Evolutionary conservation across 2,797 vertebrate genomes (phyloP).

Genomic region (Hirundo rustica): DNA sequence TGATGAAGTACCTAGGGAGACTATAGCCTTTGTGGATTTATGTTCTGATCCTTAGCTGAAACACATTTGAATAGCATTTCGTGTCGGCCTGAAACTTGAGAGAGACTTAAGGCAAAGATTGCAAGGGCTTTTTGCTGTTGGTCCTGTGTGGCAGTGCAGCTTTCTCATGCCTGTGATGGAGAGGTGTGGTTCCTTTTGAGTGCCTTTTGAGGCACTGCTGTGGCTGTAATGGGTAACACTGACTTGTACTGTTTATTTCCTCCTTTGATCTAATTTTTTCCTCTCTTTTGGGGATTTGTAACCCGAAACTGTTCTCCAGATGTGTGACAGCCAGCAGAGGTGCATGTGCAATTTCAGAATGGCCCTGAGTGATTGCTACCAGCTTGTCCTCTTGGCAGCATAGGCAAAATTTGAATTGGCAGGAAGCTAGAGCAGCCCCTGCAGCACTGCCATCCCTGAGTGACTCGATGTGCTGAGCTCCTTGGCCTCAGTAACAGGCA

Average conservation of each 20-base stretch:
- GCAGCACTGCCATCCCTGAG: background rate
- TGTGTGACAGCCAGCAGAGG: background rate
- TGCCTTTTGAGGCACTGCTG: background rate
- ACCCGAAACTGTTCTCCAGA: background rate
- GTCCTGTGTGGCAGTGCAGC: background rate
- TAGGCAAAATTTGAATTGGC: background rate
- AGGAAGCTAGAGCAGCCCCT: background rate
- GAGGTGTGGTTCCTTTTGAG: background rate
- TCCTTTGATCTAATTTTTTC: background rate
- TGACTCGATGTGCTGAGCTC: background rate
- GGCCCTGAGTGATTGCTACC: constrained; percentile 10
- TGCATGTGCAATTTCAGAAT: background rate
- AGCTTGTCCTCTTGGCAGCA: constrained; percentile 8
- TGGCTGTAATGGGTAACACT: background rate
- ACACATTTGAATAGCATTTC: background rate
- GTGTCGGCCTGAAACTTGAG: background rate
- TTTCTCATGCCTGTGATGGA: background rate
- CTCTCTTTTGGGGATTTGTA: background rate
- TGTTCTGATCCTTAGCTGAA: background rate
- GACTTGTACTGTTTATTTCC: background rate
- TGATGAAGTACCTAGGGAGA: background rate
- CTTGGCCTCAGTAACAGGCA: background rate
- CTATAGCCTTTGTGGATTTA: background rate
- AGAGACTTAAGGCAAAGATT: background rate
- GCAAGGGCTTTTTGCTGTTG: background rate